Evolutionary conservation across 2,113 vertebrate genomes (phyloP).

Genomic region (Bos indicus): DNA sequence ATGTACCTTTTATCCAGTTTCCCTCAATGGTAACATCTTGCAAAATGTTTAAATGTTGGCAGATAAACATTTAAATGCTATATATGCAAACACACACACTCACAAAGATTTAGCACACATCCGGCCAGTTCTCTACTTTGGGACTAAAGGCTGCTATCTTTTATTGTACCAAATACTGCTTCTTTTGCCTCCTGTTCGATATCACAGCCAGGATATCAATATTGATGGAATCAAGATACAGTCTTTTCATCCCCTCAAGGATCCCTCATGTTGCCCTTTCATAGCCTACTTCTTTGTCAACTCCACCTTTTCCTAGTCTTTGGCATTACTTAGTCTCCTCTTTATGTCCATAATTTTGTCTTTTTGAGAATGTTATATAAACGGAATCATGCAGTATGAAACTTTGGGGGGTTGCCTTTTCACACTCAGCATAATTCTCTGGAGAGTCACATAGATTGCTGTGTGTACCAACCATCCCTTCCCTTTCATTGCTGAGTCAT

Average conservation of each 20-base stretch:
- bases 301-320: neutral
- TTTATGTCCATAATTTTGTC: neutral
- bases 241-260: neutral
- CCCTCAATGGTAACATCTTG: neutral
- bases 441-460: neutral
- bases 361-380: neutral
- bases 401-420: neutral
- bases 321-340: neutral
- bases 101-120: neutral
- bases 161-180: neutral
- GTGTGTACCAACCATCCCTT: fast-evolving
- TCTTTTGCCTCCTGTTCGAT: neutral
- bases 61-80: neutral
- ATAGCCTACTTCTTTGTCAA: neutral
- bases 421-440: no score
- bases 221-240: neutral
- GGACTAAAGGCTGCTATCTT: neutral
- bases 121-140: neutral
- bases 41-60: neutral
- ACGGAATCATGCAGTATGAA: neutral
- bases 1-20: neutral
- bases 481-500: neutral
- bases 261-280: neutral
- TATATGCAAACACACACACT: neutral
- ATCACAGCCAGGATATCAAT: neutral